Conservation (phyloP, 2,113 vertebrate genomes). For the Amazona guildingii region DNA sequence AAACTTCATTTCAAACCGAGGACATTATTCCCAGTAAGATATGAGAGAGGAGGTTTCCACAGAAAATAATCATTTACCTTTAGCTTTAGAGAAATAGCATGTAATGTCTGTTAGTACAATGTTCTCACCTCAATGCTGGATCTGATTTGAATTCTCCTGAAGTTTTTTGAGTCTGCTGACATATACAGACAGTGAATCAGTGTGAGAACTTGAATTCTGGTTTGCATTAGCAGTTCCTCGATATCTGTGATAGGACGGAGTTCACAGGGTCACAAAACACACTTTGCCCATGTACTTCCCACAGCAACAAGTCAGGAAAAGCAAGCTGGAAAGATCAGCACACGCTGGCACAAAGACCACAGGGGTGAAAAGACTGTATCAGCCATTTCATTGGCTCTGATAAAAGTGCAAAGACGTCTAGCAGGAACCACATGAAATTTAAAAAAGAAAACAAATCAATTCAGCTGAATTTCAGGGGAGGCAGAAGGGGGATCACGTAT, state of each 20-base stretch:
- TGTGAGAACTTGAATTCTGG: background rate
- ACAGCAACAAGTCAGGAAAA: background rate
- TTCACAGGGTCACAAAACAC: background rate
- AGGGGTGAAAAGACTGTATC: background rate
- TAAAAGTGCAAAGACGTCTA: background rate
- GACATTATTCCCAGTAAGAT: background rate
- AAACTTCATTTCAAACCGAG: background rate
- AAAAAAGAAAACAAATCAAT: background rate
- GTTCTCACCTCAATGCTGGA: background rate
- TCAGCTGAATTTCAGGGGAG: background rate
- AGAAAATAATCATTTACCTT: background rate
- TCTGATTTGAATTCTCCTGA: background rate
- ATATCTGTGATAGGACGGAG: background rate
- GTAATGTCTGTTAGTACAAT: background rate
- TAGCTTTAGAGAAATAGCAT: background rate
- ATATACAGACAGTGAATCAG: background rate
- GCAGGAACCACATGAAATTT: background rate
- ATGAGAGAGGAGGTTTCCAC: background rate
- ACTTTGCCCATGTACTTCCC: background rate
- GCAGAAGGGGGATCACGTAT: background rate
- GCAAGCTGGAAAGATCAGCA: background rate
- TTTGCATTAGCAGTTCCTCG: background rate
- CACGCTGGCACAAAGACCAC: background rate
- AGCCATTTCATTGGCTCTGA: background rate
- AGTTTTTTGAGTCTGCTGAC: background rate